These are phyloP conservation scores for Tipula vernalis DNA, from an alignment of 2,888 invertebrate genomes.

Conservation along the genomic window DNA sequence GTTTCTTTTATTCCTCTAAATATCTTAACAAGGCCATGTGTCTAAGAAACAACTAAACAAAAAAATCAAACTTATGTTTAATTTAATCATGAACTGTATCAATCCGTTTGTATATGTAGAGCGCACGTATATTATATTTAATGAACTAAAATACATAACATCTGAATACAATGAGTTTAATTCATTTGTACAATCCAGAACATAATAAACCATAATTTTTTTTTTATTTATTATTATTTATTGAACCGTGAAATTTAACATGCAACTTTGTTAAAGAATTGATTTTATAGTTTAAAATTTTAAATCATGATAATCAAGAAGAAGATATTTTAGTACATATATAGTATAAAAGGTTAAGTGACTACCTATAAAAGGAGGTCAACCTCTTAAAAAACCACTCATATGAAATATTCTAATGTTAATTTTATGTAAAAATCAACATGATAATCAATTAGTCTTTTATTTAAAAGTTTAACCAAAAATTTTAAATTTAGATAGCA, in stretches of 20 bases:
- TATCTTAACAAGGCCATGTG: neutral
- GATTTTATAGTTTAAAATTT: neutral
- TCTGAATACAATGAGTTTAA: neutral
- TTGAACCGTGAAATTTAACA: neutral
- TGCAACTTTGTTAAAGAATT: neutral
- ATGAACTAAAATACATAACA: neutral
- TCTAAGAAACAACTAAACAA: neutral
- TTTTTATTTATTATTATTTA: neutral
- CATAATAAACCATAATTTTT: neutral
- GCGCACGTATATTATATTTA: neutral
- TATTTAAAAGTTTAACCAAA: no score
- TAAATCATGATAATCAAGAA: neutral
- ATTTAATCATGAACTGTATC: neutral
- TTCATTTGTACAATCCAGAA: neutral
- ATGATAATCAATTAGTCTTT: no score
- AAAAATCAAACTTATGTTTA: neutral
- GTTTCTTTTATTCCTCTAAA: constrained; percentile 4
- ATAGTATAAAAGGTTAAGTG: neutral
- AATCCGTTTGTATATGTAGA: neutral
- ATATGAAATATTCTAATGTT: no score
- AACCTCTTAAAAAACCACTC: no score
- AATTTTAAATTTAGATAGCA: no score
- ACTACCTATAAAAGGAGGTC: no score
- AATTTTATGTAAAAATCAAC: no score
- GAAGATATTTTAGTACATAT: neutral